Evolutionary conservation across 2,797 vertebrate genomes (phyloP).

Genomic region (Clarias platycephalus): DNA sequence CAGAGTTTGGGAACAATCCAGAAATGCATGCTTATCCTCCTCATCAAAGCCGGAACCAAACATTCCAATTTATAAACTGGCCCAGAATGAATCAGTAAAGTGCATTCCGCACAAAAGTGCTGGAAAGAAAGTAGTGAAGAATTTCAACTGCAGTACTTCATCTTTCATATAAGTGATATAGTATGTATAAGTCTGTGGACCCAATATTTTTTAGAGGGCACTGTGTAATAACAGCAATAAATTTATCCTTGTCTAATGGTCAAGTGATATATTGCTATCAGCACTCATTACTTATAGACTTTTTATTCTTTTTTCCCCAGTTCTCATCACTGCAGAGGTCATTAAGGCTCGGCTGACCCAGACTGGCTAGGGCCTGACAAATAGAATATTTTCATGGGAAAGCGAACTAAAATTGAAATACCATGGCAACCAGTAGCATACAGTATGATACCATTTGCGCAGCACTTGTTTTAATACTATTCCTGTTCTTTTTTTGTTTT

Average conservation of each 20-base stretch:
- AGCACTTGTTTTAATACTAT: background rate
- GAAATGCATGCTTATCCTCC: background rate
- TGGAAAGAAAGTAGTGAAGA: background rate
- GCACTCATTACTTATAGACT: conserved; percentile 5
- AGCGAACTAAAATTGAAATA: conserved; percentile 23
- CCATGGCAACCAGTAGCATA: conserved; percentile 36
- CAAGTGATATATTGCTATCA: conserved; percentile 32
- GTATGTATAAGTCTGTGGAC: background rate
- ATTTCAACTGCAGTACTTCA: background rate
- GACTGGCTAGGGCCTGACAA: conserved; percentile 38
- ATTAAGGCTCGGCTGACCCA: conserved; percentile 32
- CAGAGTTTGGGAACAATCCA: background rate
- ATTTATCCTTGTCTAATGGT: conserved; percentile 8
- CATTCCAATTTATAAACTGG: background rate
- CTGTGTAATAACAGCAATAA: conserved; percentile 12
- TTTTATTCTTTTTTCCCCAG: background rate
- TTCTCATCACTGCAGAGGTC: conserved; percentile 41
- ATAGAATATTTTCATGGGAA: conserved; percentile 56
- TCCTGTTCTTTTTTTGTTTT: background rate
- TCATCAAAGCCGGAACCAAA: background rate
- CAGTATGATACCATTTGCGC: background rate
- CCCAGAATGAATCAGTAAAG: background rate
- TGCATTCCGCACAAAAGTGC: background rate
- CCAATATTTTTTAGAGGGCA: conserved; percentile 24
- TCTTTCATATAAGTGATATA: conserved; percentile 14